Conservation (phyloP, 2,888 invertebrate genomes). For the Drosophila paracracens region DNA sequence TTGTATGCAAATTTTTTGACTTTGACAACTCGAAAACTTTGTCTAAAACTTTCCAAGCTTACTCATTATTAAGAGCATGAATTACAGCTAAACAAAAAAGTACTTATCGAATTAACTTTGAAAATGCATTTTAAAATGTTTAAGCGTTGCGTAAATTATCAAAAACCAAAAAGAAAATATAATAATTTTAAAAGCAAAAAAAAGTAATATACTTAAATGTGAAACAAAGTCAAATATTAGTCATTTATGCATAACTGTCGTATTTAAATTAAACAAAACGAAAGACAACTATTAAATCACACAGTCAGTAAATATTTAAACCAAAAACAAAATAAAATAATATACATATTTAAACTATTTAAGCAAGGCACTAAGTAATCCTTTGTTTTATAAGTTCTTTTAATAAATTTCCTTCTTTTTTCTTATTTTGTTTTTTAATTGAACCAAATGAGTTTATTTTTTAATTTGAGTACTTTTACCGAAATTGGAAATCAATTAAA, state of each 20-base stretch:
- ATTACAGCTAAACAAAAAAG: slow-evolving; percentile 25
- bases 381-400: slow-evolving; percentile 19
- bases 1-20: slow-evolving; percentile 71
- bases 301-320: slow-evolving; percentile 62
- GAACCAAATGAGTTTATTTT: background rate
- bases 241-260: slow-evolving; percentile 82
- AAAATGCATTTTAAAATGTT: slow-evolving; percentile 82
- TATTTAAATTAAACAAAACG: slow-evolving; percentile 67
- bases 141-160: slow-evolving; percentile 71
- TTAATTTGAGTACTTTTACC: slow-evolving; percentile 20
- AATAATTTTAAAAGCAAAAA: slow-evolving; percentile 48
- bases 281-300: slow-evolving; percentile 45
- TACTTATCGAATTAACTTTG: slow-evolving; percentile 67
- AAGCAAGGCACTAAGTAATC: slow-evolving; percentile 38
- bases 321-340: slow-evolving; percentile 39
- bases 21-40: slow-evolving; percentile 62
- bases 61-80: slow-evolving; percentile 41
- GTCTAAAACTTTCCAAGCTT: slow-evolving; percentile 68
- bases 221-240: slow-evolving; percentile 68
- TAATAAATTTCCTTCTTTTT: slow-evolving; percentile 2
- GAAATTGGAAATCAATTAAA: slow-evolving; percentile 24
- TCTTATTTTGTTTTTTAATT: background rate
- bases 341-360: slow-evolving; percentile 51
- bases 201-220: slow-evolving; percentile 42
- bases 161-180: slow-evolving; percentile 33